Evolutionary conservation across 1,140 invertebrate species (phyloP), one percentile per base, ranked within the genome.

Genomic region (Lepidurus couesii): DNA sequence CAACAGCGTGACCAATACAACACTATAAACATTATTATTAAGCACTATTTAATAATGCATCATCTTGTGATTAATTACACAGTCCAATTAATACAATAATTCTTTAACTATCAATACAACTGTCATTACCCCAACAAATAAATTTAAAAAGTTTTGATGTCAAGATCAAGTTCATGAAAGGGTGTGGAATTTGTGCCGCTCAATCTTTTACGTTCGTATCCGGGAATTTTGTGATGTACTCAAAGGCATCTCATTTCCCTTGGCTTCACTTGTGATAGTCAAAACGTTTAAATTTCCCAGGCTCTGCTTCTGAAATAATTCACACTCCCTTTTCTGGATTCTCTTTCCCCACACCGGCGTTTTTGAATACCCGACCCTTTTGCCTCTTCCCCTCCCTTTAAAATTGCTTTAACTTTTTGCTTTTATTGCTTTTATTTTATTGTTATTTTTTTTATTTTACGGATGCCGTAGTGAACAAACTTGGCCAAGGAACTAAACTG

Each of bases 251-350:
- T 65, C 21, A 65, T 65, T 65, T 65, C 53, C 53, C n/a, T 8
- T 47, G 10, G 34, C 16, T 47, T 16, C 53, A 65, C 53, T 65
- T 65, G 53, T 65, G 53, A 21, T 65, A 65, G 53, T 65, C 53
- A 65, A 34, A 65, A 65, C 53, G 53, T 65, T 65, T 65, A 65
- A n/a, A 65, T 65, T 65, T 65, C 53, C 53, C 53, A 65, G 53
- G 53, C 1, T 7, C 7, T 65, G 53, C 53, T 21, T n/a, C 53
- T 65, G 53, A 65, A 65, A 65, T 21, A 65, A 65, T 65, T 65
- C 53, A 65, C 53, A 65, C 53, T 65, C 53, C 53, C 53, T 65
- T 65, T 47, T 65, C 21, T 65, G 34, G 34, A 65, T 21, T 65
- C 53, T 7, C n/a, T 65, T 65, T 47, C 21, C 21, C 21, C 53